Conservation (phyloP, 1,140 invertebrate genomes). For the Myzus persicae region DNA sequence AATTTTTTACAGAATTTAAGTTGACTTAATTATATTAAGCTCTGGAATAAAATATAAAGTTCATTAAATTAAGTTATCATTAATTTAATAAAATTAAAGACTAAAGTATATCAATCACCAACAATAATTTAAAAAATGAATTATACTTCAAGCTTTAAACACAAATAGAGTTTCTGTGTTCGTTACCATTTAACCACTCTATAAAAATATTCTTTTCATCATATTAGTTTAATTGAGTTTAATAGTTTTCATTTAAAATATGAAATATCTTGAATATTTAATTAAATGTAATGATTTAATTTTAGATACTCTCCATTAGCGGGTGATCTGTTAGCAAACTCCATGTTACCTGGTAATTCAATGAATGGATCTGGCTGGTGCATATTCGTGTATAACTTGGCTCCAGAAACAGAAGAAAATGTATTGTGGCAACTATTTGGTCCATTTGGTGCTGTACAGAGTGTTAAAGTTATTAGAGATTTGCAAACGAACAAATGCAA, state of each 20-base stretch:
- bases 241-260: neutral
- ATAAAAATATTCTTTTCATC: too few relatives aligned
- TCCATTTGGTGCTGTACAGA: constrained; percentile 98
- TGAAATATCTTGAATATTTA: neutral
- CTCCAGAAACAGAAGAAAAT: constrained; percentile 97
- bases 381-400: constrained; percentile 98
- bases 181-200: neutral
- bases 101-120: neutral
- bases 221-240: constrained; percentile 28
- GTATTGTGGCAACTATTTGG: constrained; percentile 99
- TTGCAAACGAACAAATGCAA: constrained; percentile 99
- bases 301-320: constrained; percentile 87
- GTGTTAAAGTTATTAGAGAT: constrained; percentile 97
- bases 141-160: neutral
- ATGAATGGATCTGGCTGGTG: constrained; percentile 92
- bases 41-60: neutral
- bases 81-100: neutral
- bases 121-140: neutral
- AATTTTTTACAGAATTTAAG: neutral
- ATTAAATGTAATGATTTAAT: neutral
- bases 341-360: constrained; percentile 82
- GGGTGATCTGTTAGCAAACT: constrained; percentile 87
- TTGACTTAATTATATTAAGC: neutral
- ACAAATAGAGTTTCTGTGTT: neutral
- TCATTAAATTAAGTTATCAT: neutral